These are phyloP conservation scores for Uloborus plumipes DNA, from an alignment of 2,888 invertebrate species.

Conservation along the genomic window DNA sequence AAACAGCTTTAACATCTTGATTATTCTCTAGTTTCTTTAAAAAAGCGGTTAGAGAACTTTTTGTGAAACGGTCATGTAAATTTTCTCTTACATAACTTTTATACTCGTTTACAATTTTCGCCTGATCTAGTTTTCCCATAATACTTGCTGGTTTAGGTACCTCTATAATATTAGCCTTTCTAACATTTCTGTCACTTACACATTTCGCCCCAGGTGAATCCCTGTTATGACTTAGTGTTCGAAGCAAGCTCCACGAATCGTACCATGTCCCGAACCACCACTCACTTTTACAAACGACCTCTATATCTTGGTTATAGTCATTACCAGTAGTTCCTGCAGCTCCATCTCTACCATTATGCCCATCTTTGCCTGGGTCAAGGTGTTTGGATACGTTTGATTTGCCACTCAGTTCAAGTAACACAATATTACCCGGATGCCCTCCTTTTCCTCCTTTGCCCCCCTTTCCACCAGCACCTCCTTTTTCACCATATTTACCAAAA, in stretches of 20 bases:
- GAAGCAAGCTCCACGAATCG: background rate
- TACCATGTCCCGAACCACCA: background rate
- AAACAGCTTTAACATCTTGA: background rate
- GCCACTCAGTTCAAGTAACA: conserved; percentile 2
- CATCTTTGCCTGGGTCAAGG: background rate
- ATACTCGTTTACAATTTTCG: conserved; percentile 13
- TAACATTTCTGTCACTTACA: background rate
- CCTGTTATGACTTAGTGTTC: background rate
- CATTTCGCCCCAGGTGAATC: background rate
- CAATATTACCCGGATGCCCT: background rate
- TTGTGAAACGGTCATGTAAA: background rate
- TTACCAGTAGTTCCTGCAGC: background rate
- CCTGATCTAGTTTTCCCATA: background rate
- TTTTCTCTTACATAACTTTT: conserved; percentile 15
- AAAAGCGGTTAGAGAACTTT: background rate
- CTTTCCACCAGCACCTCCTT: conserved; percentile 9
- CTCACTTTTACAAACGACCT: background rate
- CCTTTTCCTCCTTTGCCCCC: conserved; percentile 23
- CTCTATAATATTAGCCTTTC: background rate
- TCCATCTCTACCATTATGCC: conserved; percentile 1
- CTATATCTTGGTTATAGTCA: background rate
- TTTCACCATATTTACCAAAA: background rate
- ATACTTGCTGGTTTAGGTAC: background rate
- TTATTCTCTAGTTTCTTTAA: background rate
- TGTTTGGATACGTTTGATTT: background rate